Evolutionary conservation across 2,888 invertebrate species (phyloP).

Genomic region (Pardosa pseudoannulata): DNA sequence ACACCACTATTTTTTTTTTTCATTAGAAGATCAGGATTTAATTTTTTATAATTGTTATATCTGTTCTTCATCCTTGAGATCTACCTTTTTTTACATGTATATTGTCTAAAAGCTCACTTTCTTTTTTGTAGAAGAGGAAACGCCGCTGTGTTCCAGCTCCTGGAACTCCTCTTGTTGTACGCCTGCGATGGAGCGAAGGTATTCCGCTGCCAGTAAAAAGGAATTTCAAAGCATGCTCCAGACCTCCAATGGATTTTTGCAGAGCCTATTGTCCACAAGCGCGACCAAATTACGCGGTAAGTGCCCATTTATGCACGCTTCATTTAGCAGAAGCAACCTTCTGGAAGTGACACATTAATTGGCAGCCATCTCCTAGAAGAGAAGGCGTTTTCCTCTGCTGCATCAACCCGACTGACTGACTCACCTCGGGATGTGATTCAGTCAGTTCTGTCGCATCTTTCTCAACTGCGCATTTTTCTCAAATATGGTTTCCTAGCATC

Average conservation of each 20-base stretch:
- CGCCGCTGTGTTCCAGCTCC: conserved; percentile 56
- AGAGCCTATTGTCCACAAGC: conserved; percentile 86
- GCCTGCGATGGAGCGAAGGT: conserved; percentile 82
- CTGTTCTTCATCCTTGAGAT: no score
- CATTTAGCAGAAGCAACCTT: neutral
- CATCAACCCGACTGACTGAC: no score
- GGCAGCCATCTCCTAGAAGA: neutral
- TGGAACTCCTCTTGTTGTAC: conserved; percentile 82
- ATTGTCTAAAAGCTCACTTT: no score
- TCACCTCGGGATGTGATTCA: no score
- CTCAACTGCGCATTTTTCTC: no score
- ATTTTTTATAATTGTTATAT: no score
- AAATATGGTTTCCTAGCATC: neutral
- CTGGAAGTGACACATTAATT: neutral
- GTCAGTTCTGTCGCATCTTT: neutral
- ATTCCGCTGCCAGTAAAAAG: conserved; percentile 81
- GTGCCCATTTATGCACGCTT: conserved; percentile 75
- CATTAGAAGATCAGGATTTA: no score
- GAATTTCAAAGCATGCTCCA: conserved; percentile 85
- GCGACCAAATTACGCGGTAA: conserved; percentile 86
- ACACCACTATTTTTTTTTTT: no score
- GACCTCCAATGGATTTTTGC: conserved; percentile 85
- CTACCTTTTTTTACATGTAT: no score
- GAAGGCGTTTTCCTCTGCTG: no score
- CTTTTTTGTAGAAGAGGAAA: conserved; percentile 30